Percentiles rank a stretch among this genome's conserved stretches.
Conservation (phyloP, 2,113 vertebrate genomes). For the Murina feae region DNA sequence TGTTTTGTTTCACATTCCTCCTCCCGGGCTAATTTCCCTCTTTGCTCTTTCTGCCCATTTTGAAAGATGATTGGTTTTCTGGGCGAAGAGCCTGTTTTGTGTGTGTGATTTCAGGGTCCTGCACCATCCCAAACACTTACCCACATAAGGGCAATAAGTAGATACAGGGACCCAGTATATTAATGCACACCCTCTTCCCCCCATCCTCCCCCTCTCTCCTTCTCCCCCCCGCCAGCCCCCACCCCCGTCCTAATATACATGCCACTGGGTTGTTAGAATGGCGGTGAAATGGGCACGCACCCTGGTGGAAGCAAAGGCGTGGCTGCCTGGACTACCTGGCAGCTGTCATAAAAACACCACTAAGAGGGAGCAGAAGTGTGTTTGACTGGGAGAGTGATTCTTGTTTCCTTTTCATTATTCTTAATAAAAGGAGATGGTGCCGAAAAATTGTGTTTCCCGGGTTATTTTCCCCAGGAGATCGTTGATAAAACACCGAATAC, state of each 20-base stretch:
- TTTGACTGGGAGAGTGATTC: conserved; percentile 81
- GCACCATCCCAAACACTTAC: conserved; percentile 23
- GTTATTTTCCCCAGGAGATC: conserved; percentile 83
- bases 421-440: conserved; percentile 84
- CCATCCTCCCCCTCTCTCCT: too few relatives aligned
- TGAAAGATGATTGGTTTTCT: conserved; percentile 51
- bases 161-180: background rate
- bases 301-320: background rate
- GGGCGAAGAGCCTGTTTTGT: conserved; percentile 23
- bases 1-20: background rate
- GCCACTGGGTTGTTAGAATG: background rate
- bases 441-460: conserved; percentile 80
- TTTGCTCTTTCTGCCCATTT: conserved; percentile 53
- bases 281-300: background rate
- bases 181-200: background rate
- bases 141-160: conserved; percentile 4
- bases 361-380: conserved; percentile 68
- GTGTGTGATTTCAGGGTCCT: conserved; percentile 42
- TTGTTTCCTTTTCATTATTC: conserved; percentile 83
- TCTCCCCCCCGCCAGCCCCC: too few relatives aligned
- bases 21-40: conserved; percentile 19
- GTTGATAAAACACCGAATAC: conserved; percentile 78
- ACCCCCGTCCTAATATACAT: background rate
- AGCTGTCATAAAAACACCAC: conserved; percentile 75
- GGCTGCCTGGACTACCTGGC: conserved; percentile 37